A percentile compares a stretch with the other conserved stretches of the same genome.
Evolutionary conservation across 2,113 vertebrate genomes (phyloP).

Genomic region (Marmota monax): DNA sequence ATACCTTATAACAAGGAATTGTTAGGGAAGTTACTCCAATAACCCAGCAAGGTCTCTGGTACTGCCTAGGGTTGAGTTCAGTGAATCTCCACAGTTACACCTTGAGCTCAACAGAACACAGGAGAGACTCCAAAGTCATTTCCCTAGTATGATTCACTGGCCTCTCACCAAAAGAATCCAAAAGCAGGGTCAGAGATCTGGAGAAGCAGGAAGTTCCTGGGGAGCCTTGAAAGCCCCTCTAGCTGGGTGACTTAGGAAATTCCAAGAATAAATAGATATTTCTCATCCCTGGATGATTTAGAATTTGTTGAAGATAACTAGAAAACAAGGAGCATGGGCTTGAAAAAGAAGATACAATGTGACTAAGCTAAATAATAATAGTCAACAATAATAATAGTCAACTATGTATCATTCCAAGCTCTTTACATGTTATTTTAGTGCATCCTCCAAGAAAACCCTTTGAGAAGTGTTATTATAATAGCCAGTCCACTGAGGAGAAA

Average conservation of each 20-base stretch:
- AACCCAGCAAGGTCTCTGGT: neutral
- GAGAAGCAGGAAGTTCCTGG: constrained; percentile 2
- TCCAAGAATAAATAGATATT: neutral
- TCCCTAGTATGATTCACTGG: neutral
- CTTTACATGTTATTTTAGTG: neutral
- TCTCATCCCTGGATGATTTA: neutral
- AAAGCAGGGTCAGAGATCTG: neutral
- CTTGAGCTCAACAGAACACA: neutral
- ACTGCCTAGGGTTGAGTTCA: neutral
- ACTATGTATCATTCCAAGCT: neutral
- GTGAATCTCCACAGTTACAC: neutral
- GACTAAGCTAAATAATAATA: neutral
- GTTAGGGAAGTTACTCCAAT: neutral
- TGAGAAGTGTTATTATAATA: neutral
- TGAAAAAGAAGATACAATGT: constrained; percentile 32
- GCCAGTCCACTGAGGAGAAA: neutral
- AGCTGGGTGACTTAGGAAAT: neutral
- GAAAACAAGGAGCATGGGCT: neutral
- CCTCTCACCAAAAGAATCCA: neutral
- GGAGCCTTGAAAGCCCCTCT: neutral
- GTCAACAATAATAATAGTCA: neutral
- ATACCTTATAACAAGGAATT: neutral
- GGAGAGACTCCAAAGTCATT: neutral
- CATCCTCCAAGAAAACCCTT: neutral
- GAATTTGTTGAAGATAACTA: neutral